Conservation (phyloP, 2,113 vertebrate genomes). For the Myanophis thanlyinensis region DNA sequence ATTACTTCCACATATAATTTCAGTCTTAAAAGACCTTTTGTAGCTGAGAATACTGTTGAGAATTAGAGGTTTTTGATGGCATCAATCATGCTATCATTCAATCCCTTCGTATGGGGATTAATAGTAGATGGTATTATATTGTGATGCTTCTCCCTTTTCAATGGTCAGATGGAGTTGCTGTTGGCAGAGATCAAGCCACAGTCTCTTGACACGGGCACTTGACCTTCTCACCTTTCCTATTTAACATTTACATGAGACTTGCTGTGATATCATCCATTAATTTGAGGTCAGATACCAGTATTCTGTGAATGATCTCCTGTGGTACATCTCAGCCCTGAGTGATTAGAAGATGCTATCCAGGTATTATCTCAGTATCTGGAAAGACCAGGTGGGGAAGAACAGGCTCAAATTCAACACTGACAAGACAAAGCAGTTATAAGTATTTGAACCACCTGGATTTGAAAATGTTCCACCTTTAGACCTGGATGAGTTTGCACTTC, state of each 20-base stretch:
- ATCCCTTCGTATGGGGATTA: not conserved
- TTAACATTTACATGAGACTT: not conserved
- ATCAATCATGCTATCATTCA: not conserved
- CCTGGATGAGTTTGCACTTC: not conserved
- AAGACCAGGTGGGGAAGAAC: not conserved
- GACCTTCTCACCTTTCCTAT: not conserved
- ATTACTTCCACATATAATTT: not conserved
- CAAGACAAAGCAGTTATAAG: not conserved
- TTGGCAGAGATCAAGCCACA: not conserved
- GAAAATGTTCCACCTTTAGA: not conserved
- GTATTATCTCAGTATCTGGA: not conserved
- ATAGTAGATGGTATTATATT: not conserved
- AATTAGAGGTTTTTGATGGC: not conserved
- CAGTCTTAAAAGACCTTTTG: not conserved
- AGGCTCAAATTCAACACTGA: not conserved
- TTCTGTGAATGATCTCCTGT: not conserved
- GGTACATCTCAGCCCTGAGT: not conserved
- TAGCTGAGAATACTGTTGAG: not conserved
- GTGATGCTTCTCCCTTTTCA: not conserved
- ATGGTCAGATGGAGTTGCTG: not conserved
- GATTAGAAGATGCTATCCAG: not conserved
- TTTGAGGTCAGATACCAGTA: not conserved
- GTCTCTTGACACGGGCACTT: not conserved
- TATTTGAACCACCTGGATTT: not conserved
- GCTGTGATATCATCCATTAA: not conserved